phyloP scores from a whole-genome alignment of 2,888 invertebrate genomes.

The Amphimallon solstitiale region DNA sequence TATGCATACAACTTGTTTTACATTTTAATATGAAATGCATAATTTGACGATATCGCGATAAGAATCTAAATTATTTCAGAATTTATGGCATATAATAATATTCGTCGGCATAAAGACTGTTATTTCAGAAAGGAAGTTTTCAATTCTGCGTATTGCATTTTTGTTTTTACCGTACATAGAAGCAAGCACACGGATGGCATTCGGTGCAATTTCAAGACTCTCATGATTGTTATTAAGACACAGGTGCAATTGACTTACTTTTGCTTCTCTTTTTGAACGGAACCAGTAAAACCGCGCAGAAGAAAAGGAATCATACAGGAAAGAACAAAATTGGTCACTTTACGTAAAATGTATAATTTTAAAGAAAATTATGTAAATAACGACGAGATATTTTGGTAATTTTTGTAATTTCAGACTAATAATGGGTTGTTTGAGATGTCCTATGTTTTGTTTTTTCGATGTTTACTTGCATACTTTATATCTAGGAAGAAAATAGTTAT shows the following conservation, averaged over 20 bases:
- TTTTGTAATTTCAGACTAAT: constrained; percentile 29
- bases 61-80: constrained; percentile 27
- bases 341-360: constrained; percentile 33
- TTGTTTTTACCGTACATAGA: constrained; percentile 16
- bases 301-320: constrained; percentile 1
- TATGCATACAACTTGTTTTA: constrained; percentile 16
- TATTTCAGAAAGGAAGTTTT: constrained; percentile 28
- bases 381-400: constrained; percentile 31
- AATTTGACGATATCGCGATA: constrained; percentile 21
- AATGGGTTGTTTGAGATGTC: constrained; percentile 20
- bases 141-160: constrained; percentile 9
- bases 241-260: constrained; percentile 38
- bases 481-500: too few relatives aligned
- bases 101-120: constrained; percentile 20
- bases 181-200: constrained; percentile 5
- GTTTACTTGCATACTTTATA: too few relatives aligned
- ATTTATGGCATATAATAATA: constrained; percentile 27
- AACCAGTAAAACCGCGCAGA: constrained; percentile 1
- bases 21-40: constrained; percentile 23
- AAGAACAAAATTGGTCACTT: constrained; percentile 29
- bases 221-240: constrained; percentile 31
- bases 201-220: constrained; percentile 31
- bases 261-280: constrained; percentile 10
- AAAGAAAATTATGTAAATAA: constrained; percentile 37
- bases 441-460: constrained; percentile 1